A percentile compares a stretch with the other conserved stretches of the same genome.
Conservation (phyloP, 1,140 invertebrate species). For the Lepidurus apus region DNA sequence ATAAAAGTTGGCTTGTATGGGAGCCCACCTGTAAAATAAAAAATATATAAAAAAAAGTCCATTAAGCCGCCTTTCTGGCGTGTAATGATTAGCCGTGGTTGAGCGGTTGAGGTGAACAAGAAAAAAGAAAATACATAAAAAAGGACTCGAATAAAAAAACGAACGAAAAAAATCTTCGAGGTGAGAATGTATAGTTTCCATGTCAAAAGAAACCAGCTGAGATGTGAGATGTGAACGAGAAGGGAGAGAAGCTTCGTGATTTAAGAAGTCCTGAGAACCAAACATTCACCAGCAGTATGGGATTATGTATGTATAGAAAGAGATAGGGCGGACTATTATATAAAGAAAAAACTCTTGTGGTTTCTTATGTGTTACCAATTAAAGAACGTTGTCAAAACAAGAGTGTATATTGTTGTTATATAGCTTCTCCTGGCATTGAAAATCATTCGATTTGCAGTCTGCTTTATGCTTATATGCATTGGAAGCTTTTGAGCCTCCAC, state of each 20-base stretch:
- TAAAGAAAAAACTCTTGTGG: not conserved
- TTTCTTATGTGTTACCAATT: not conserved
- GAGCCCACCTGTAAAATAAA: not conserved
- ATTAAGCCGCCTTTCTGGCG: constrained; percentile 6
- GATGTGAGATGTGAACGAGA: no score
- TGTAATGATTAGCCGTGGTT: constrained; percentile 12
- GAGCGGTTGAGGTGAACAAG: not conserved
- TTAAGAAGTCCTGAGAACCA: not conserved
- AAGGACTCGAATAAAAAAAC: not conserved
- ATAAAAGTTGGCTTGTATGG: not conserved
- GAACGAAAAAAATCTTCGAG: not conserved
- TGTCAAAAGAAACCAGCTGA: no score
- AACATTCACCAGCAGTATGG: not conserved
- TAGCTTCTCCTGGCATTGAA: not conserved
- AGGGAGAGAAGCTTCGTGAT: not conserved
- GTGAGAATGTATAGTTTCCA: not conserved
- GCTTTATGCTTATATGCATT: no score
- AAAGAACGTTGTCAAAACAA: not conserved
- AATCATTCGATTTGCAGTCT: no score
- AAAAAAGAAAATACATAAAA: not conserved
- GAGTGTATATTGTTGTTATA: not conserved
- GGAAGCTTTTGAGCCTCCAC: no score
- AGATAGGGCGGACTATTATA: no score
- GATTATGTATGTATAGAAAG: no score
- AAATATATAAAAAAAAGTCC: not conserved